Conservation (phyloP, 2,113 vertebrate genomes). For the Hyla sarda region DNA sequence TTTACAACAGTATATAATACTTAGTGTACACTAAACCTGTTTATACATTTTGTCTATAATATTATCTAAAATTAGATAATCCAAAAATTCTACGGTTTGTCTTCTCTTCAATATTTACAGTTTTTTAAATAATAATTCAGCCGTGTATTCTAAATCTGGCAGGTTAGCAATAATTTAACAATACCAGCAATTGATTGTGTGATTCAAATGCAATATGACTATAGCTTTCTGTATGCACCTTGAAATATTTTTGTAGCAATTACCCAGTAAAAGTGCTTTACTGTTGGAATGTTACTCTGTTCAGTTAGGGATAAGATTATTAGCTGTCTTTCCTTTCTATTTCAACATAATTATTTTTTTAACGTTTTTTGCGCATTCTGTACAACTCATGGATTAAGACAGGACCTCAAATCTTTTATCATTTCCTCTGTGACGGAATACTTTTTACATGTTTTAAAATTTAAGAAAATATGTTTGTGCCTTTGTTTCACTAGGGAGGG, state of each 20-base stretch:
- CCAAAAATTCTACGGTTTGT: background rate
- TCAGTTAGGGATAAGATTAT: background rate
- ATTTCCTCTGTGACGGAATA: constrained; percentile 58
- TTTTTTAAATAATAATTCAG: background rate
- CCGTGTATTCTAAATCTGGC: background rate
- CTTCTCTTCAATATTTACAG: background rate
- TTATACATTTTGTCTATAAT: background rate
- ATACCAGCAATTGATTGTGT: background rate
- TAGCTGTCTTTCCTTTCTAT: background rate
- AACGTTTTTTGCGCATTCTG: constrained; percentile 34
- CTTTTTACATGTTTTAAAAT: constrained; percentile 61
- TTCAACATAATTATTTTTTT: background rate
- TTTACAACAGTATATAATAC: background rate
- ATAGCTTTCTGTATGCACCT: background rate
- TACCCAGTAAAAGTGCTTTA: constrained; percentile 12
- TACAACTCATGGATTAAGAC: constrained; percentile 39
- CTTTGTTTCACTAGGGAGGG: constrained; percentile 71
- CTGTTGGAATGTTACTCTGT: constrained; percentile 2
- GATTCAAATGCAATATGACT: constrained; percentile 28
- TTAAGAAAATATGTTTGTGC: constrained; percentile 76
- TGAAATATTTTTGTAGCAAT: constrained; percentile 23
- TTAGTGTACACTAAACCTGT: background rate
- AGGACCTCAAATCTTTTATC: constrained; percentile 32
- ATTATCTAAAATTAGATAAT: background rate
- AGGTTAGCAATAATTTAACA: constrained; percentile 31